Evolutionary conservation across 2,113 vertebrate species (phyloP).

Genomic region (Patagioenas fasciata): DNA sequence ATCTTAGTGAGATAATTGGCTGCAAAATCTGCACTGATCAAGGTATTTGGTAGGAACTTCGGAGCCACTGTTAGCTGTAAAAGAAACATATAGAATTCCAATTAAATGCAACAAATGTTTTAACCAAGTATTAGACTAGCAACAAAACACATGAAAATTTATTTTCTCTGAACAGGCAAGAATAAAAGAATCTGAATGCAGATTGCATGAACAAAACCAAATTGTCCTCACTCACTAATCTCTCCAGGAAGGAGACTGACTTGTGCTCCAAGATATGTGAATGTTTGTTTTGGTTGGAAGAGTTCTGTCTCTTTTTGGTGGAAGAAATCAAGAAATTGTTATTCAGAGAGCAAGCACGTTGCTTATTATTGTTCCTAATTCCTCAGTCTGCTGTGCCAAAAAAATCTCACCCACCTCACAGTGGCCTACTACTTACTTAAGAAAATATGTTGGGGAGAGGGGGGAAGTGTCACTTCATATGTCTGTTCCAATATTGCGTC

Average conservation of each 20-base stretch:
- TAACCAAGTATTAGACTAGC: neutral
- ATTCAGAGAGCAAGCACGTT: conserved; percentile 41
- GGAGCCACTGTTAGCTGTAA: conserved; percentile 90
- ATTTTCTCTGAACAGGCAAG: conserved; percentile 7
- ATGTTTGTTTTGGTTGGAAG: conserved; percentile 61
- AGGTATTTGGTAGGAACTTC: conserved; percentile 85
- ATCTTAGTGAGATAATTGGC: conserved; percentile 94
- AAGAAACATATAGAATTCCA: conserved; percentile 27
- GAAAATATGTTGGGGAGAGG: neutral
- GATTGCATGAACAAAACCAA: conserved; percentile 4
- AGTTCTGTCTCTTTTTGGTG: neutral
- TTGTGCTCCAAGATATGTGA: conserved; percentile 40
- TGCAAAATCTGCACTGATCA: conserved; percentile 95
- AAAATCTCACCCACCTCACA: neutral
- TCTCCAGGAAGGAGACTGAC: conserved; percentile 41
- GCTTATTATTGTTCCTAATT: conserved; percentile 40
- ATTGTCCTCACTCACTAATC: conserved; percentile 46
- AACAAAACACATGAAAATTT: conserved; percentile 18
- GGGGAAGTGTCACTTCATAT: neutral
- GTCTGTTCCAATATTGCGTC: neutral
- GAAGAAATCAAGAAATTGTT: conserved; percentile 23
- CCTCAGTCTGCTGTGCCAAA: conserved; percentile 10
- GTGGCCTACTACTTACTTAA: neutral
- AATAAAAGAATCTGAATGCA: neutral
- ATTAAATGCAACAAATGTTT: neutral